Evolutionary conservation across 2,113 vertebrate species (phyloP), one percentile per base, ranked within the genome.

Genomic region (Aepyceros melampus): DNA sequence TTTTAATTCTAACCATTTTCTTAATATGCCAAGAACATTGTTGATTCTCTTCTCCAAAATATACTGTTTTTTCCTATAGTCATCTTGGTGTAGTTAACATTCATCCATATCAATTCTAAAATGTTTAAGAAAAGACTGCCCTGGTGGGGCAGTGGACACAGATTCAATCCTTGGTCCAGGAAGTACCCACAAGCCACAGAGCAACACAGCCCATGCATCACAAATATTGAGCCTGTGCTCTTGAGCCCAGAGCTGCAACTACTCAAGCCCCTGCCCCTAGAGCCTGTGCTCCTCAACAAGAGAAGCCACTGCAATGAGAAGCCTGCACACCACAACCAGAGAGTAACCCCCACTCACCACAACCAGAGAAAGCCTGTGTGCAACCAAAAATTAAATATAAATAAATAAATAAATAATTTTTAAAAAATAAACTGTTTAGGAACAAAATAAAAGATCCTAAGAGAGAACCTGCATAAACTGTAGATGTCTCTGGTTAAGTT

Each of bases 1-100:
- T 89, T 97, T 89, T 56, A 55, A 93, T 81, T 93, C 9, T 83
- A 93, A 76, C 9, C n/a, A 87, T 82, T 95, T 95, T 23, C 31
- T 45, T 85, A 78, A 62, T 40, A 49, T 85, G 56, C 51, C 25
- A 94, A 94, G 40, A 89, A 83, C 43, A 92, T 81, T 40, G 86
- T 62, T 33, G 81, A 36, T 92, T 96, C 67, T 71, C 27, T 93
- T n/a, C 85, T 71, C 86, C 5, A 23, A 96, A 62, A 78, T 81
- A 91, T 5, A 40, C 27, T 83, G 2, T 7, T 40, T 60, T 90
- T 40, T 79, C 43, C 47, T 84, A 4, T 51, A 53, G 40, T n/a
- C 58, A 49, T 74, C 45, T 89, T 89, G 23, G 3, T 49, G 4
- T 82, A 16, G 25, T 78, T 85, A 86, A 78, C 45, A 23, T 64